Conservation (phyloP, 2,797 vertebrate species). For the Telmatherina bonti region DNA sequence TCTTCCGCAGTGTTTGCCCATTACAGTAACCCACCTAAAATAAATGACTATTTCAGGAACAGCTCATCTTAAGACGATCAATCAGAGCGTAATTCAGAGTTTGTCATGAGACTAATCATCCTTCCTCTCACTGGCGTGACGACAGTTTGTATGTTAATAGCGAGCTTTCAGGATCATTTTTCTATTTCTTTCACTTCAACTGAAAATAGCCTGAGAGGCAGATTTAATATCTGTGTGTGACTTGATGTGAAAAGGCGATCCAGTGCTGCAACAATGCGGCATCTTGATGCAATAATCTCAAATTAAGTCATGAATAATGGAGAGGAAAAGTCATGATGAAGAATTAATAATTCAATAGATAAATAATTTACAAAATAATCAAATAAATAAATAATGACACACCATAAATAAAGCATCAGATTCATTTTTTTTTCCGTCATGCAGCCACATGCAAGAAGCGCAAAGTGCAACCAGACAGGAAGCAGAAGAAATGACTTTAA, state of each 20-base stretch:
- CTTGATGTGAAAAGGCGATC: constrained; percentile 89
- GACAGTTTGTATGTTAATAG: constrained; percentile 80
- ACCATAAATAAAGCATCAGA: constrained; percentile 97
- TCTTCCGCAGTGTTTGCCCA: constrained; percentile 12
- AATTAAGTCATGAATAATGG: constrained; percentile 99
- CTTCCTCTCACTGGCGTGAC: constrained; percentile 52
- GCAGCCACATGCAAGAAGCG: constrained; percentile 87
- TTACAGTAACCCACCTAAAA: constrained; percentile 24
- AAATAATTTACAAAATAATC: constrained; percentile 99
- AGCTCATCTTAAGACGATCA: constrained; percentile 46
- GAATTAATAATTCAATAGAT: constrained; percentile 99
- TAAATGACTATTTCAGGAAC: constrained; percentile 17
- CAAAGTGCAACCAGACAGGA: constrained; percentile 77
- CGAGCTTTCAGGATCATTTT: constrained; percentile 79
- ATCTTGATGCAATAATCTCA: constrained; percentile 99
- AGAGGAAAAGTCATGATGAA: constrained; percentile 94
- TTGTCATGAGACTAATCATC: constrained; percentile 56
- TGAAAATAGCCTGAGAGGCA: constrained; percentile 89
- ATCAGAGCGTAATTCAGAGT: constrained; percentile 61
- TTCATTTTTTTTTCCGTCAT: constrained; percentile 91
- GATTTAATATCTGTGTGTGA: constrained; percentile 96
- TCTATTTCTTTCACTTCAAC: constrained; percentile 81
- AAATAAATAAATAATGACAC: constrained; percentile 99
- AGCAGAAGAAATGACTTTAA: too few relatives aligned
- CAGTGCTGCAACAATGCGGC: constrained; percentile 94